A percentile compares a stretch with the other conserved stretches of the same genome.
Evolutionary conservation across 2,113 vertebrate genomes (phyloP).

Genomic region (Mormyrus iriodes): DNA sequence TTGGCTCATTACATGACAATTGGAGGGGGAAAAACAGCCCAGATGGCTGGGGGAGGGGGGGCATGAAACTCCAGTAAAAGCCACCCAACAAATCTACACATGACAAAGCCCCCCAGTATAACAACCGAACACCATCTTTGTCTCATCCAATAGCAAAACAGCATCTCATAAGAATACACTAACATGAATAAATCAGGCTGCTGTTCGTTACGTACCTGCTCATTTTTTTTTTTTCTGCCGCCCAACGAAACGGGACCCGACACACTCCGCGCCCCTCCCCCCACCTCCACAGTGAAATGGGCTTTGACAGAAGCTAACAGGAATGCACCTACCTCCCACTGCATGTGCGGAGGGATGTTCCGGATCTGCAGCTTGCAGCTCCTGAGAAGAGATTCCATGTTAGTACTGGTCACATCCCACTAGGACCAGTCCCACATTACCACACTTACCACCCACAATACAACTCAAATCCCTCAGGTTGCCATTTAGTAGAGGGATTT

Average conservation of each 20-base stretch:
- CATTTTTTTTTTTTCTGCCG: background rate
- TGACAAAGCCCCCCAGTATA: background rate
- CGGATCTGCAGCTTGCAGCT: slow-evolving; percentile 91
- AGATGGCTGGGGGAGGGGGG: background rate
- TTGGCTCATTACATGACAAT: background rate
- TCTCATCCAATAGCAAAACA: background rate
- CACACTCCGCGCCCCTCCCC: background rate
- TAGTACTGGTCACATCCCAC: slow-evolving; percentile 9
- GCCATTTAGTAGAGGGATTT: background rate
- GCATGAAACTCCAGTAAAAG: background rate
- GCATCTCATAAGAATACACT: background rate
- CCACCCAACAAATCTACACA: background rate
- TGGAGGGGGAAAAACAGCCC: background rate
- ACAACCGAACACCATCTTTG: background rate
- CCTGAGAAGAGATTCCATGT: slow-evolving; percentile 49
- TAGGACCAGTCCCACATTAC: slow-evolving; percentile 26
- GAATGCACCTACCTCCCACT: slow-evolving; percentile 81
- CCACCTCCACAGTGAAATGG: background rate
- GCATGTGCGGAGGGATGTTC: slow-evolving; percentile 91
- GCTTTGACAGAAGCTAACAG: background rate
- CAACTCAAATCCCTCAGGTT: background rate
- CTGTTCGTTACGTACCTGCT: background rate
- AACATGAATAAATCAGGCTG: background rate
- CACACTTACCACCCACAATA: slow-evolving; percentile 10
- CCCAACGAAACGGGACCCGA: background rate